phyloP scores from a whole-genome alignment of 2,797 vertebrate genomes.

The Pseudopleuronectes americanus region DNA sequence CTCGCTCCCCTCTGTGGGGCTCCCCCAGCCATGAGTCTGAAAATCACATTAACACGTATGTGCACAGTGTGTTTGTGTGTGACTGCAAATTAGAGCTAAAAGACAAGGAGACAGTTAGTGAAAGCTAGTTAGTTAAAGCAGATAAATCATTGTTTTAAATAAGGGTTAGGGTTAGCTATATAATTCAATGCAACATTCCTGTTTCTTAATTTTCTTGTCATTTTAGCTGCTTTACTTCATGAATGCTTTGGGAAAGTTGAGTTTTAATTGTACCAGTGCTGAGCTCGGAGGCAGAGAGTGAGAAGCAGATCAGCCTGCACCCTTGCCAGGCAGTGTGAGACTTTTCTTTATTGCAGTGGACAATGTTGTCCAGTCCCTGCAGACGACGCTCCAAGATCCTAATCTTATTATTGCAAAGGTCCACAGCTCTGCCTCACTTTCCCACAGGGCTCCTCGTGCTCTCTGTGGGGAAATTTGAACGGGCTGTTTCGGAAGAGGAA shows the following conservation, averaged over 20 bases:
- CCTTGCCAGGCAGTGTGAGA: not conserved
- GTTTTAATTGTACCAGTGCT: conserved; percentile 12
- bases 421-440: conserved; percentile 11
- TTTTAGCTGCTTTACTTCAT: conserved; percentile 21
- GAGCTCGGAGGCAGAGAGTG: not conserved
- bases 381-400: conserved; percentile 8
- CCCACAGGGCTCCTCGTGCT: not conserved
- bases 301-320: conserved; percentile 4
- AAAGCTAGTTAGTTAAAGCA: not conserved
- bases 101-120: conserved; percentile 20
- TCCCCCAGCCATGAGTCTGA: conserved; percentile 68
- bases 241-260: conserved; percentile 14
- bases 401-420: conserved; percentile 27
- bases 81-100: not conserved
- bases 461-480: conserved; percentile 11
- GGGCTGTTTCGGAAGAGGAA: not conserved
- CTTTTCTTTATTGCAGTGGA: conserved; percentile 23
- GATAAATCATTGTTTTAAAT: not conserved
- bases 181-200: conserved; percentile 27
- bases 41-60: conserved; percentile 66
- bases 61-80: conserved; percentile 4
- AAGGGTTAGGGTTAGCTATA: conserved; percentile 12
- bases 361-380: conserved; percentile 31
- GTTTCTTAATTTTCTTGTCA: conserved; percentile 32
- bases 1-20: conserved; percentile 68